These are phyloP conservation scores for Natator depressus DNA, from an alignment of 2,113 vertebrate genomes.

Conservation along the genomic window DNA sequence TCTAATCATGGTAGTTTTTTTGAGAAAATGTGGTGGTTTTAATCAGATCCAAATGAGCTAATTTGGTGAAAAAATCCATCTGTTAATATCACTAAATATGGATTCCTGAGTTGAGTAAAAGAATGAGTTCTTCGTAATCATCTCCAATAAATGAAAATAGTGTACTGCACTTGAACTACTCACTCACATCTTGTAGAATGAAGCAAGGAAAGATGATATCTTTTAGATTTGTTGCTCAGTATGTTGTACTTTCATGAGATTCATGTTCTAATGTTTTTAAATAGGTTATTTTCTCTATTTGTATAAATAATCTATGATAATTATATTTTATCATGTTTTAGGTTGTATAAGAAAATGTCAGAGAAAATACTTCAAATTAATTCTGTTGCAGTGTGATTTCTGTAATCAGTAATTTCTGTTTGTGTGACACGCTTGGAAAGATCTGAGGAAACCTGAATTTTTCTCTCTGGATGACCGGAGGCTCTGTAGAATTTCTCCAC, in stretches of 20 bases:
- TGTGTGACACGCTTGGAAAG: conserved; percentile 22
- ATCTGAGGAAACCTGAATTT: background rate
- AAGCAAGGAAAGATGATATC: background rate
- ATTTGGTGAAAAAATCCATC: background rate
- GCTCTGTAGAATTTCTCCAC: background rate
- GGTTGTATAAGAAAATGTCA: background rate
- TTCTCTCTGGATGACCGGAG: background rate
- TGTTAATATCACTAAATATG: background rate
- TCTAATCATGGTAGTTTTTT: background rate
- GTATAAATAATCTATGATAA: background rate
- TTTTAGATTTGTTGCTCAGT: background rate
- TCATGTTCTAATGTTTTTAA: background rate
- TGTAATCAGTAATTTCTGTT: background rate
- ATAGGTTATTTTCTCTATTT: background rate
- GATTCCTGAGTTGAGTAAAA: background rate
- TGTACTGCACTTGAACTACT: background rate
- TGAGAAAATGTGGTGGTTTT: background rate
- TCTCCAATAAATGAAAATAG: background rate
- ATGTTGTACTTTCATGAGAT: background rate
- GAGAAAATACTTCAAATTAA: background rate
- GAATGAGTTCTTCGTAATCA: background rate
- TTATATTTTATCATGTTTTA: background rate
- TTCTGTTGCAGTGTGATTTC: background rate
- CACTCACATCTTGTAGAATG: background rate
- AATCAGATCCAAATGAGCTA: background rate